phyloP scores from a whole-genome alignment of 2,113 vertebrate genomes.

The Nansenia antarctica region DNA sequence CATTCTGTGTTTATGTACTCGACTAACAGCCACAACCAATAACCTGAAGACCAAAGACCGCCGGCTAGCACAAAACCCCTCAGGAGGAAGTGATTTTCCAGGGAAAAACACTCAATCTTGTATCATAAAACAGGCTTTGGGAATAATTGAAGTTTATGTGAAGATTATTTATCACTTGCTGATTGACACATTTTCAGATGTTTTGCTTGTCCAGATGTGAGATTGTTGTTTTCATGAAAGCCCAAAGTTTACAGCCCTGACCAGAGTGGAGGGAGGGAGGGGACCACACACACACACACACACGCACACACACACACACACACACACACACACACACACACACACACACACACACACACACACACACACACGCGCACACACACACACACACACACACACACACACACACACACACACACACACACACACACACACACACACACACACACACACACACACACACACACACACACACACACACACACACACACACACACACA shows the following conservation, averaged over 20 bases:
- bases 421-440: background rate
- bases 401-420: background rate
- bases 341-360: background rate
- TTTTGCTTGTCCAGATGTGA: background rate
- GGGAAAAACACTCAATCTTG: background rate
- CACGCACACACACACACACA: background rate
- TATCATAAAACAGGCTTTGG: background rate
- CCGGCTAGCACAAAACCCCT: background rate
- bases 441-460: background rate
- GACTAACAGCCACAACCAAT: conserved; percentile 8
- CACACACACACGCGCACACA: background rate
- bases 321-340: background rate
- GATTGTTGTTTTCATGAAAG: background rate
- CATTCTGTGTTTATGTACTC: background rate
- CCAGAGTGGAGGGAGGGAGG: background rate
- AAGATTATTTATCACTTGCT: background rate
- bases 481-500: background rate
- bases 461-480: background rate
- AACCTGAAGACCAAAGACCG: conserved; percentile 4
- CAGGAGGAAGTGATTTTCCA: background rate
- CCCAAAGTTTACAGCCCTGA: background rate
- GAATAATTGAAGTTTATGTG: conserved; percentile 11
- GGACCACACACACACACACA: background rate
- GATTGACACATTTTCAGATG: background rate
- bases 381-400: background rate